Evolutionary conservation across 1,140 invertebrate species (phyloP).

Genomic region (Drosophila rufa): DNA sequence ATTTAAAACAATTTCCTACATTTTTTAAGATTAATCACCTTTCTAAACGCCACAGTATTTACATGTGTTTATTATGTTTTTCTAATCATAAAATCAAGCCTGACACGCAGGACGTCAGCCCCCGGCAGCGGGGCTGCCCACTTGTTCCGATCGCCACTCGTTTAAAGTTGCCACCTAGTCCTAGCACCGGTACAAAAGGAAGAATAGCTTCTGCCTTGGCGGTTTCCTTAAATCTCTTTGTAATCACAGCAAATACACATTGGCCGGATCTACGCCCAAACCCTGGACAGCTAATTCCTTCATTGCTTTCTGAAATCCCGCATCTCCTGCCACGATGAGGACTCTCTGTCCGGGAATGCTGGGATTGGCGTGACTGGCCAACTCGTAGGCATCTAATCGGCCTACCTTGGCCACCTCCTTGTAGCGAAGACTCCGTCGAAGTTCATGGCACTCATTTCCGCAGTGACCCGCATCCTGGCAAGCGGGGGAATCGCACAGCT

Average conservation of each 20-base stretch:
- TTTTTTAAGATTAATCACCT: no score
- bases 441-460: constrained; percentile 18
- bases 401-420: constrained; percentile 43
- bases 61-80: no score
- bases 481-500: constrained; percentile 13
- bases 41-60: no score
- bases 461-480: constrained; percentile 21
- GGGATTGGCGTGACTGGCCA: neutral
- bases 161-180: neutral
- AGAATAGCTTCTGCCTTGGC: neutral
- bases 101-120: no score
- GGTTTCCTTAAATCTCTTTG: neutral
- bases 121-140: no score
- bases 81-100: no score
- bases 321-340: constrained; percentile 60
- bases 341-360: constrained; percentile 5
- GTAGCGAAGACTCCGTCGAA: constrained; percentile 51
- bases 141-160: no score
- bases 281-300: constrained; percentile 4
- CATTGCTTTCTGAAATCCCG: constrained; percentile 45
- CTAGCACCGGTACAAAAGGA: no score
- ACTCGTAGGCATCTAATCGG: constrained; percentile 38
- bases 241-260: constrained; percentile 54
- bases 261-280: constrained; percentile 24
- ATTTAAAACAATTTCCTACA: no score